Base-by-base conservation (phyloP, 2,888 invertebrate species). In the Desoria tigrina region DNA sequence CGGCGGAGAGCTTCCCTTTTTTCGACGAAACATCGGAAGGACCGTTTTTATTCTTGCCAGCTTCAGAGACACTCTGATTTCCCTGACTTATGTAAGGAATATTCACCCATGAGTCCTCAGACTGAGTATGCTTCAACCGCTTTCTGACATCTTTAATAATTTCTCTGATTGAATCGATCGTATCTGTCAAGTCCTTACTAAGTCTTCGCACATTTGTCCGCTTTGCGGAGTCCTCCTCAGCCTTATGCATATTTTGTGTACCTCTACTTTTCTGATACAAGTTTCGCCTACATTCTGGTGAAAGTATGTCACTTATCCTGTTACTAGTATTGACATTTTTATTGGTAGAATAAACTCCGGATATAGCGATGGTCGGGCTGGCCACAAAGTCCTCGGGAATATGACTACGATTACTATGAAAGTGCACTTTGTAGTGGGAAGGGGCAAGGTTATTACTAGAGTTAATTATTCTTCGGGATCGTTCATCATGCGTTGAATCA, bases 121-220 rank as follows among this genome's bases (percentile, higher is more conserved):
- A 68, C 2, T 45, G 27, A 2, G 53, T 54, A 45, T 54, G 59
- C 3, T 60, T 53, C 4, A 73, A 55, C 39, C 65, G 54, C 32
- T 23, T 64, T 2, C 69, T 49, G 11, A 72, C 72, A 58, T 70
- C 70, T 42, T 70, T 57, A 60, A 72, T 70, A 26, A 74, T 74
- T 27, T 69, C 71, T 26, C 68, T 55, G 39, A 71, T 71, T 39
- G 69, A 71, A 49, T 73, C 71, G 37, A 73, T 71, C 21, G 71
- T 73, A 3, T 69, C 73, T 18, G 69, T 66, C 26, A 73, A 63
- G 23, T 73, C 73, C 45, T 61, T 63, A 51, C 69, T 73, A 26
- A 73, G 62, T 61, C 67, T 57, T 51, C 70, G 57, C 23, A 59
- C 53, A 18, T 28, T 58, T 45, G 62, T 16, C n/a, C 42, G 37